Percentiles rank a stretch among this genome's conserved stretches.
Evolutionary conservation across 2,113 vertebrate species (phyloP).

Genomic region (Tenrec ecaudatus): DNA sequence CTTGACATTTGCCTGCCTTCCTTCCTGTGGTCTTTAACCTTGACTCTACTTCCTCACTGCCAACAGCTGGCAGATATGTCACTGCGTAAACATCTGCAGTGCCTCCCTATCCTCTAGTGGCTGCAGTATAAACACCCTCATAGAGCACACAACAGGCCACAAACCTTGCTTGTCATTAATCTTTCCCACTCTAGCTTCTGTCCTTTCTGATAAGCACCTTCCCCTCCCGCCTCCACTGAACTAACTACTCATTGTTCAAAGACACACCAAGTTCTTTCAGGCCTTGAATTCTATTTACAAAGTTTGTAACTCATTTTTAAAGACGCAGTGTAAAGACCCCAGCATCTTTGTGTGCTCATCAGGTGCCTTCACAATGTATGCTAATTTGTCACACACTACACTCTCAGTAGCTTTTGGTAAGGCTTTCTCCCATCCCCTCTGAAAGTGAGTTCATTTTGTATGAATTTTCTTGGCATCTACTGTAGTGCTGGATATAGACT

Average conservation of each 20-base stretch:
- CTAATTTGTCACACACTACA: slow-evolving; percentile 64
- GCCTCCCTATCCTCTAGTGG: not conserved
- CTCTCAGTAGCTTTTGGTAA: slow-evolving; percentile 76
- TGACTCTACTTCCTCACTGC: not conserved
- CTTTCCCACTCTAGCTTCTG: not conserved
- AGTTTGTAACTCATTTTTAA: not conserved
- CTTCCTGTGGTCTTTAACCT: not conserved
- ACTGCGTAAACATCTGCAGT: slow-evolving; percentile 5
- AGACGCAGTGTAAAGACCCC: slow-evolving; percentile 12
- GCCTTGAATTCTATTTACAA: not conserved
- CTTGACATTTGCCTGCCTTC: slow-evolving; percentile 24
- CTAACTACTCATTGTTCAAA: slow-evolving; percentile 18
- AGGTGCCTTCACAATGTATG: slow-evolving; percentile 20
- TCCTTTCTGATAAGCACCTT: not conserved
- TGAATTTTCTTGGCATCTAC: slow-evolving; percentile 70
- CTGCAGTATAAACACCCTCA: not conserved
- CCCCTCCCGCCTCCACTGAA: not conserved
- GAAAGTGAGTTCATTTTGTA: slow-evolving; percentile 71
- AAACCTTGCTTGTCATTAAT: not conserved
- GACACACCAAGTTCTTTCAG: not conserved
- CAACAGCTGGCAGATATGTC: not conserved
- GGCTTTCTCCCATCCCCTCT: slow-evolving; percentile 56
- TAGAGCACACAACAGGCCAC: not conserved
- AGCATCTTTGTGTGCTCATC: slow-evolving; percentile 36
- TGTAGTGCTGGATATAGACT: slow-evolving; percentile 76